Evolutionary conservation across 2,888 invertebrate species (phyloP).

Genomic region (Hemithea aestivaria): DNA sequence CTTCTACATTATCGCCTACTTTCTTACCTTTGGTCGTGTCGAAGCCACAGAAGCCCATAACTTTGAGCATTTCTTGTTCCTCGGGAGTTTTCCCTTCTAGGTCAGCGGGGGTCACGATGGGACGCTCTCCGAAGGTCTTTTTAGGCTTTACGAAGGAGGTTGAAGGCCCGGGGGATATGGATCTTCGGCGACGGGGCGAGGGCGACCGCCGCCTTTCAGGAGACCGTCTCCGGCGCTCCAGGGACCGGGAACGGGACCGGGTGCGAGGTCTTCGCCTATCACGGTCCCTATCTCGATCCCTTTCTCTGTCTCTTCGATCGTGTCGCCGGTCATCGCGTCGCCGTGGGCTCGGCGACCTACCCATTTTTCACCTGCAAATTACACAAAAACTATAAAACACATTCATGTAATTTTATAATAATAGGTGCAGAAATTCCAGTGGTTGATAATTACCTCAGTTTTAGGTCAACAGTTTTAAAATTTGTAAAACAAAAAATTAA

Average conservation of each 20-base stretch:
- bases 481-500: slow-evolving; percentile 58
- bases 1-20: slow-evolving; percentile 95
- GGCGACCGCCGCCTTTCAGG: slow-evolving; percentile 60
- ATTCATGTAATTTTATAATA: not conserved
- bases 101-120: slow-evolving; percentile 88
- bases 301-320: slow-evolving; percentile 51
- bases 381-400: slow-evolving; percentile 7
- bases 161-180: slow-evolving; percentile 59
- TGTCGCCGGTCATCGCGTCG: slow-evolving; percentile 64
- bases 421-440: not conserved
- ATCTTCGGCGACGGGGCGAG: slow-evolving; percentile 52
- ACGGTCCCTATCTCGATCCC: slow-evolving; percentile 64
- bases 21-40: slow-evolving; percentile 98
- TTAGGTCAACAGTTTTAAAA: slow-evolving; percentile 60
- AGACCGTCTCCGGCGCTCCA: slow-evolving; percentile 62
- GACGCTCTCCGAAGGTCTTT: slow-evolving; percentile 77
- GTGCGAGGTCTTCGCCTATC: slow-evolving; percentile 62
- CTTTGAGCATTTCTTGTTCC: slow-evolving; percentile 95
- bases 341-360: slow-evolving; percentile 72
- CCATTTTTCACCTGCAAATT: slow-evolving; percentile 51
- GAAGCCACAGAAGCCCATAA: slow-evolving; percentile 98
- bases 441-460: slow-evolving; percentile 51
- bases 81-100: slow-evolving; percentile 94
- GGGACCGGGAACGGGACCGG: slow-evolving; percentile 64
- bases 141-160: slow-evolving; percentile 61